Percentiles rank a stretch among this genome's conserved stretches.
Evolutionary conservation across 1,140 invertebrate genomes (phyloP).

Genomic region (Teleopsis dalmanni): DNA sequence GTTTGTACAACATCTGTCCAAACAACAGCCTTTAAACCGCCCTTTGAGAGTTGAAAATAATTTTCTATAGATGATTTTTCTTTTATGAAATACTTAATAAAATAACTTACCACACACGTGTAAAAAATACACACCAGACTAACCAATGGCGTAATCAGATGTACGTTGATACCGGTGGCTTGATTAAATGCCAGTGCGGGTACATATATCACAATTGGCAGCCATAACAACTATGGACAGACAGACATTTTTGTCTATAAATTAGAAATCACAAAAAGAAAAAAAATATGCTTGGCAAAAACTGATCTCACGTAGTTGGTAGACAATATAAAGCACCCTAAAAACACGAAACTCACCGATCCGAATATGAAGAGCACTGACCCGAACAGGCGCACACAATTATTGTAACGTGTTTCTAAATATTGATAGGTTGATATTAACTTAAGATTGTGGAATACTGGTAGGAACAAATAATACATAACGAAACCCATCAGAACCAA

Average conservation of each 20-base stretch:
- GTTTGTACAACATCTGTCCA: slow-evolving; percentile 90
- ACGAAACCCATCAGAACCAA: slow-evolving; percentile 57
- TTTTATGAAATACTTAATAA: neutral
- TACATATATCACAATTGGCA: slow-evolving; percentile 62
- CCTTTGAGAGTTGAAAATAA: slow-evolving; percentile 48
- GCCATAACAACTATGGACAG: slow-evolving; percentile 50
- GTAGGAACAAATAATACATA: slow-evolving; percentile 64
- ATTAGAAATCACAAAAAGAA: neutral
- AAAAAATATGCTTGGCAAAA: neutral
- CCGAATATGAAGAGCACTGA: slow-evolving; percentile 63
- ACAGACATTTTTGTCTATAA: neutral
- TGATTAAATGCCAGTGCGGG: slow-evolving; percentile 62
- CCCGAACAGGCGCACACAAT: slow-evolving; percentile 62
- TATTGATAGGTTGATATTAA: slow-evolving; percentile 83
- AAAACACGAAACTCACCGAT: slow-evolving; percentile 53
- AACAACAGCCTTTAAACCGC: slow-evolving; percentile 86
- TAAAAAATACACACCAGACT: slow-evolving; percentile 89
- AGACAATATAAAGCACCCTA: neutral
- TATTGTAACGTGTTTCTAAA: slow-evolving; percentile 67
- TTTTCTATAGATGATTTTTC: neutral
- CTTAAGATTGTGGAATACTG: slow-evolving; percentile 71
- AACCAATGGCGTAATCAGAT: slow-evolving; percentile 73
- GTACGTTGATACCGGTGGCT: slow-evolving; percentile 79
- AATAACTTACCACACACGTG: slow-evolving; percentile 71
- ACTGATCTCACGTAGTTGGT: neutral